Evolutionary conservation across 2,113 vertebrate species (phyloP), one percentile per base, ranked within the genome.

Genomic region (Danionella cerebrum): DNA sequence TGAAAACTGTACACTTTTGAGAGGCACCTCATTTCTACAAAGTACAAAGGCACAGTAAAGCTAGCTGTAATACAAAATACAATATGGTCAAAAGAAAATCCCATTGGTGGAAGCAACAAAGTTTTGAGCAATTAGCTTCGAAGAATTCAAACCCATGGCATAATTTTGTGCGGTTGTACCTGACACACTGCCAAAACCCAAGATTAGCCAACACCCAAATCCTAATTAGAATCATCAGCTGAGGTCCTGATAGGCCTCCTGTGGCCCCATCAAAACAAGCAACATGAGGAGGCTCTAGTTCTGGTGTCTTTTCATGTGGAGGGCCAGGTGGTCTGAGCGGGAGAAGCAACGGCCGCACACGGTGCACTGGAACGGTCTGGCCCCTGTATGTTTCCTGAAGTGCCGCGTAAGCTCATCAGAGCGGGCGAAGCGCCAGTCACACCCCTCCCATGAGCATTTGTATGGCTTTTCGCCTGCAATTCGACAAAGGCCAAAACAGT

Each of bases 291-390:
- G 4, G 22, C 57, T 73, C 81, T 83, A 98, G 83, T 89, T 95
- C 90, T 95, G 95, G 78, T 98, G 96, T 76, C 94, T 88, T 87
- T 98, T 98, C 94, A 96, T 97, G 88, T 98, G 96, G 53, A 98
- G 89, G 22, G 96, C 94, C 87, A 98, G 90, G 89, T 98, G 96
- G 50, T 98, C 96, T 0, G 96, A 98, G 76, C 96, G 93, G 2
- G 95, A 97, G 88, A 98, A 98, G 75, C 94, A 93, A 70, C 96
- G 94, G 82, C 84, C 94, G 78, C 95, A 98, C 74, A 95, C 92
- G 0, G 79, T 82, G 2, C 96, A 98, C 86, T 94, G 95, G 85
- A 98, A 98, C 12, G 96, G 96, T 84, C 97, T 98, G n/a, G 91
- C 92, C 7, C 96, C 96, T 0, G 95, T 97, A 87, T 98, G 96